phyloP scores from a whole-genome alignment of 2,888 invertebrate species.

The Zonitis immaculata region DNA sequence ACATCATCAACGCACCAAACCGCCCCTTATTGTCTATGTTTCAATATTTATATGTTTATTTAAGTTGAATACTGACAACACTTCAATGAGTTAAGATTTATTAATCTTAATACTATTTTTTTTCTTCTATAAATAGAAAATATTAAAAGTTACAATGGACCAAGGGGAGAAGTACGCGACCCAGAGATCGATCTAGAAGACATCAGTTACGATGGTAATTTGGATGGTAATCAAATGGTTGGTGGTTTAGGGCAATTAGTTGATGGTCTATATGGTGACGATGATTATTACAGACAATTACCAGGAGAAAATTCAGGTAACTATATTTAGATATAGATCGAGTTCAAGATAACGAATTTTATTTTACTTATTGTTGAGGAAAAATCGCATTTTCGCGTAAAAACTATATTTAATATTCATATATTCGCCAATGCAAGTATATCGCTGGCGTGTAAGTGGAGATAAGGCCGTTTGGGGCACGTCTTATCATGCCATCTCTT shows the following conservation, averaged over 20 bases:
- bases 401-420: slow-evolving; percentile 29
- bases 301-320: slow-evolving; percentile 57
- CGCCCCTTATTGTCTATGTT: too few relatives aligned
- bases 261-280: slow-evolving; percentile 67
- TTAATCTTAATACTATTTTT: slow-evolving; percentile 5
- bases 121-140: slow-evolving; percentile 62
- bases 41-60: too few relatives aligned
- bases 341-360: too few relatives aligned
- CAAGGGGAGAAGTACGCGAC: slow-evolving; percentile 60
- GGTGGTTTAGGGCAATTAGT: slow-evolving; percentile 79
- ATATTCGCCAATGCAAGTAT: slow-evolving; percentile 33
- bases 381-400: too few relatives aligned
- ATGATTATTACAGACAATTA: slow-evolving; percentile 59
- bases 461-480: slow-evolving; percentile 32
- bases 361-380: too few relatives aligned
- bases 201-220: slow-evolving; percentile 71
- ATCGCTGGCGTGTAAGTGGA: slow-evolving; percentile 25
- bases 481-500: slow-evolving; percentile 32
- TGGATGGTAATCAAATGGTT: slow-evolving; percentile 53
- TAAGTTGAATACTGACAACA: not conserved
- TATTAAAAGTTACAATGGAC: slow-evolving; percentile 62
- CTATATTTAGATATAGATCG: too few relatives aligned
- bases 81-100: not conserved
- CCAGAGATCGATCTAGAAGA: slow-evolving; percentile 68
- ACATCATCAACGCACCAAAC: slow-evolving; percentile 16